Percentiles rank a stretch among this genome's conserved stretches.
Conservation (phyloP, 2,888 invertebrate species). For the Thereva unica region DNA sequence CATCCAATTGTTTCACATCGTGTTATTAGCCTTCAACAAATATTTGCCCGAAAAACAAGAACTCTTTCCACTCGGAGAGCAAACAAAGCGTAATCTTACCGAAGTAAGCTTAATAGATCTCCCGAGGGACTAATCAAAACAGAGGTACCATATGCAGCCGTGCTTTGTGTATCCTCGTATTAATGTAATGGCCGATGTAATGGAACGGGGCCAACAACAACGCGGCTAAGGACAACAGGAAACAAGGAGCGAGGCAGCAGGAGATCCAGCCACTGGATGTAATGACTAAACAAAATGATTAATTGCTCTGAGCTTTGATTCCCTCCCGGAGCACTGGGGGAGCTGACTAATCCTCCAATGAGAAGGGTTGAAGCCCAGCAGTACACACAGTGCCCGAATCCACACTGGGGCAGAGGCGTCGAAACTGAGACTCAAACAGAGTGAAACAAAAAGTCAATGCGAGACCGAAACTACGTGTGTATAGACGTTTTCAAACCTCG, state of each 20-base stretch:
- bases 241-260: conserved; percentile 32
- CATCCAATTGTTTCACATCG: conserved; percentile 39
- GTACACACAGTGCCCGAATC: not conserved
- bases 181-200: conserved; percentile 42
- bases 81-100: conserved; percentile 41
- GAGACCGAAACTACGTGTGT: no score
- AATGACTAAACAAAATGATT: conserved; percentile 58
- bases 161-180: conserved; percentile 37
- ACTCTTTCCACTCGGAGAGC: conserved; percentile 27
- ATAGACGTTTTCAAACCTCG: no score
- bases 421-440: conserved; percentile 5
- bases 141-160: conserved; percentile 41
- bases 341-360: conserved; percentile 37
- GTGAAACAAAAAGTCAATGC: not conserved
- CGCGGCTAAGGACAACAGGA: conserved; percentile 27
- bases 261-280: conserved; percentile 38
- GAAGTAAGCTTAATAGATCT: conserved; percentile 42
- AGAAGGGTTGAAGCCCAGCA: conserved; percentile 29
- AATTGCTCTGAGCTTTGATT: conserved; percentile 58
- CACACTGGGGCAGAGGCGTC: not conserved
- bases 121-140: conserved; percentile 43
- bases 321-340: conserved; percentile 44
- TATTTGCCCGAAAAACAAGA: conserved; percentile 37
- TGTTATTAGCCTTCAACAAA: conserved; percentile 41
- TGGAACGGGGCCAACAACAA: conserved; percentile 37